phyloP scores from a whole-genome alignment of 2,888 invertebrate species.

The Neoascia interrupta region DNA sequence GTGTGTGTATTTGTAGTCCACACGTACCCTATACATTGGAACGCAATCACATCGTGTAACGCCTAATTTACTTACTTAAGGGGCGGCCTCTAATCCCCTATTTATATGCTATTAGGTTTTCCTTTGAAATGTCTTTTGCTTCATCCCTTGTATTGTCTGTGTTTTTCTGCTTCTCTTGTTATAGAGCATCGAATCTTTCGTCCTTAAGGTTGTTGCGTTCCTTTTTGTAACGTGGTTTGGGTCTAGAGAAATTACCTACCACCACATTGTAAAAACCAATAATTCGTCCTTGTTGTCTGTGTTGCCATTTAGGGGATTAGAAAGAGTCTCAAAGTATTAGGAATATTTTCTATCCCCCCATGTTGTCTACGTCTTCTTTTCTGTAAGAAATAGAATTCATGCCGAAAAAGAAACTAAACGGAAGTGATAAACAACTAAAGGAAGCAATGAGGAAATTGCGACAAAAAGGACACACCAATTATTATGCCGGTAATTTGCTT shows the following conservation, averaged over 20 bases:
- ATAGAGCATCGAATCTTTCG: too few relatives aligned
- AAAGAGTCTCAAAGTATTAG: constrained; percentile 56
- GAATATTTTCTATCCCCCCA: constrained; percentile 47
- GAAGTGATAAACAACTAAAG: constrained; percentile 26
- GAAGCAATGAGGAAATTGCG: constrained; percentile 42
- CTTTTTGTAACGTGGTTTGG: constrained; percentile 19
- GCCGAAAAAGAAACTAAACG: too few relatives aligned
- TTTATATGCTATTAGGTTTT: constrained; percentile 58
- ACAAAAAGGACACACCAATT: constrained; percentile 54
- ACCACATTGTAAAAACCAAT: constrained; percentile 25
- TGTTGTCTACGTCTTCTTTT: too few relatives aligned
- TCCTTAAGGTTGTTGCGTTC: constrained; percentile 50
- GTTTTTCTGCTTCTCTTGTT: too few relatives aligned
- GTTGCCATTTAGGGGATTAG: constrained; percentile 55
- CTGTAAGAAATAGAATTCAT: too few relatives aligned
- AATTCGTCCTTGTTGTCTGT: constrained; percentile 9
- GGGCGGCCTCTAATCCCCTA: constrained; percentile 58
- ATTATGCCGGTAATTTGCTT: constrained; percentile 60
- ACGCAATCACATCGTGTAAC: constrained; percentile 58
- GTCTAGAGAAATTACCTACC: constrained; percentile 10
- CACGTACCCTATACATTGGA: constrained; percentile 3
- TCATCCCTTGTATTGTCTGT: constrained; percentile 36
- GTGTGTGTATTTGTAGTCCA: neutral
- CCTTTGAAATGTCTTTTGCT: constrained; percentile 41
- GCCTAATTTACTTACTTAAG: constrained; percentile 64